A percentile compares a stretch with the other conserved stretches of the same genome.
These are phyloP conservation scores for Drosophila vallismaia DNA, from an alignment of 2,888 invertebrate species.

Conservation along the genomic window DNA sequence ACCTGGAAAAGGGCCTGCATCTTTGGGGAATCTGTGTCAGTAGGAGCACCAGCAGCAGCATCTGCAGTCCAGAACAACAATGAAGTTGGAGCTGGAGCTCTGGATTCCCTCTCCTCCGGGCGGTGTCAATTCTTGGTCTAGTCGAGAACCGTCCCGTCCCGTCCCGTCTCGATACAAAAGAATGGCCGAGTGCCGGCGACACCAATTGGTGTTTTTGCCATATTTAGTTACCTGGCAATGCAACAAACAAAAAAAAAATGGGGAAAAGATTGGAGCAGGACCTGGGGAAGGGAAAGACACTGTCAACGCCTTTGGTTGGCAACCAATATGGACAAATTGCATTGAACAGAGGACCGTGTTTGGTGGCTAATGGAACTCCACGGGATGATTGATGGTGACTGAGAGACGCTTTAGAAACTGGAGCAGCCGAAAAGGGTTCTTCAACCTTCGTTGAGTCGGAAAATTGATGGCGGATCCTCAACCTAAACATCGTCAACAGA, in stretches of 20 bases:
- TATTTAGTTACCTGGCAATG: conserved; percentile 65
- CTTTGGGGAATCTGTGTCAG: conserved; percentile 39
- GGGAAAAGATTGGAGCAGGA: neutral
- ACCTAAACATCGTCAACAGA: neutral
- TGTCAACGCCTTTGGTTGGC: conserved; percentile 27
- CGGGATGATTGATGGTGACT: conserved; percentile 42
- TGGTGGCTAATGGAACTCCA: conserved; percentile 15
- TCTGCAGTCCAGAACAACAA: conserved; percentile 22
- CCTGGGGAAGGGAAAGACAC: neutral
- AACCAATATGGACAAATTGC: conserved; percentile 75
- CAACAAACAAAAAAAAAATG: neutral
- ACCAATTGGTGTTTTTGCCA: conserved; percentile 54
- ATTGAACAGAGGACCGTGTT: conserved; percentile 48
- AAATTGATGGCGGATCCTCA: conserved; percentile 20
- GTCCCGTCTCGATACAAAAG: conserved; percentile 10
- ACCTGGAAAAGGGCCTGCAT: neutral
- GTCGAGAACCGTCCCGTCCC: conserved; percentile 2
- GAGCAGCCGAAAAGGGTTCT: conserved; percentile 19
- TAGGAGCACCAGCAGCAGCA: conserved; percentile 22
- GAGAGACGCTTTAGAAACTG: neutral
- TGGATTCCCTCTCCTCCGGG: conserved; percentile 12
- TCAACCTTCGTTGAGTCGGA: conserved; percentile 35
- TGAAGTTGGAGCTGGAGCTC: neutral
- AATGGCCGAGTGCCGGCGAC: conserved; percentile 35
- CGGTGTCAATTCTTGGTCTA: conserved; percentile 33